Evolutionary conservation across 2,113 vertebrate genomes (phyloP).

Genomic region (Chaetodon auriga): DNA sequence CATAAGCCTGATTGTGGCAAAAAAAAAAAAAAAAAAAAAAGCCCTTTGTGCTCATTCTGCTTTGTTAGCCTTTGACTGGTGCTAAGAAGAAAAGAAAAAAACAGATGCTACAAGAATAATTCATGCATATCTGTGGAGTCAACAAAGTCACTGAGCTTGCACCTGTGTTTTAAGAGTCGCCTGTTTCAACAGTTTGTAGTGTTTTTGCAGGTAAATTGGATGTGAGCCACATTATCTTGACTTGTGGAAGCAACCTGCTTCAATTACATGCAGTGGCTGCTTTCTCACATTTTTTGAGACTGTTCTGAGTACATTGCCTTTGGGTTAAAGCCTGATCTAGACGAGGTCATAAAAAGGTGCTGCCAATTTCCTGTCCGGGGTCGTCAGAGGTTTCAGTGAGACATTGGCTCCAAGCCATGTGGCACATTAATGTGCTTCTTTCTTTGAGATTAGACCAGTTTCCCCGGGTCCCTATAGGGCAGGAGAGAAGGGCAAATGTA

Average conservation of each 20-base stretch:
- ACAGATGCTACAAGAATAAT: constrained; percentile 13
- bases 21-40: background rate
- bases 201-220: background rate
- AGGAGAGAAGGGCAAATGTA: constrained; percentile 6
- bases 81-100: background rate
- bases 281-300: background rate
- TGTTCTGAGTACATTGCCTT: background rate
- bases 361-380: constrained; percentile 61
- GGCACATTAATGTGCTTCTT: constrained; percentile 35
- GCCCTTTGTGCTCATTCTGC: constrained; percentile 24
- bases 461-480: background rate
- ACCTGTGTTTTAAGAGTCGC: background rate
- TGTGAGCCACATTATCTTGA: background rate
- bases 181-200: background rate
- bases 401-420: constrained; percentile 24
- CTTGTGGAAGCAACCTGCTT: constrained; percentile 10
- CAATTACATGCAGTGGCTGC: constrained; percentile 37
- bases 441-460: constrained; percentile 21
- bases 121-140: constrained; percentile 10
- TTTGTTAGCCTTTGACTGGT: constrained; percentile 11
- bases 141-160: constrained; percentile 4
- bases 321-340: constrained; percentile 46
- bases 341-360: constrained; percentile 50
- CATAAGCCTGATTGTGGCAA: constrained; percentile 7
- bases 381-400: constrained; percentile 33